These are phyloP conservation scores for Drosophila parvula DNA, from an alignment of 1,140 invertebrate genomes.

Conservation along the genomic window DNA sequence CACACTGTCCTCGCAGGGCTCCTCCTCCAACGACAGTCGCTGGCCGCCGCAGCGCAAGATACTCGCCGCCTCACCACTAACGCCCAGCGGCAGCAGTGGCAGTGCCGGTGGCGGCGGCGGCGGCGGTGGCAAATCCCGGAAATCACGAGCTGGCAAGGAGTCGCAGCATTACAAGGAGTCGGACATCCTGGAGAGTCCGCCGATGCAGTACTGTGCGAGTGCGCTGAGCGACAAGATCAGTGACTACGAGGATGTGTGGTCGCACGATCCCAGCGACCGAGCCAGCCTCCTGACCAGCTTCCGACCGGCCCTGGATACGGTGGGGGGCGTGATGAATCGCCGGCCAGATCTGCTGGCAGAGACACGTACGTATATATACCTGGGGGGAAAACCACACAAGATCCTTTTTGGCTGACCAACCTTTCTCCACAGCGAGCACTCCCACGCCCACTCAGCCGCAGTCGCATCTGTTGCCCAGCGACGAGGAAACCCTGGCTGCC, in stretches of 20 bases:
- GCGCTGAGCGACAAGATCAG: constrained; percentile 95
- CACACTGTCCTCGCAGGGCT: constrained; percentile 84
- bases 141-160: constrained; percentile 85
- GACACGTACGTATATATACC: constrained; percentile 86
- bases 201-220: constrained; percentile 91
- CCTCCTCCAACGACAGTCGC: constrained; percentile 84
- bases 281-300: constrained; percentile 85
- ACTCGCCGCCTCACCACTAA: constrained; percentile 54
- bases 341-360: constrained; percentile 88
- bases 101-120: constrained; percentile 30
- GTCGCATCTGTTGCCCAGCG: constrained; percentile 85
- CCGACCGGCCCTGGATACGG: constrained; percentile 48
- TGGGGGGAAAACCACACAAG: neutral
- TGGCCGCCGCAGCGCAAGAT: constrained; percentile 74
- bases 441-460: constrained; percentile 79
- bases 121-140: constrained; percentile 64
- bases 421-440: constrained; percentile 76
- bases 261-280: constrained; percentile 86
- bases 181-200: constrained; percentile 92
- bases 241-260: constrained; percentile 98
- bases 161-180: constrained; percentile 90
- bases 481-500: constrained; percentile 25
- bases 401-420: neutral
- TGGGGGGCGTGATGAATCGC: constrained; percentile 86
- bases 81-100: constrained; percentile 23